Conservation (phyloP, 2,888 invertebrate genomes). For the Epirrhoe tristata region DNA sequence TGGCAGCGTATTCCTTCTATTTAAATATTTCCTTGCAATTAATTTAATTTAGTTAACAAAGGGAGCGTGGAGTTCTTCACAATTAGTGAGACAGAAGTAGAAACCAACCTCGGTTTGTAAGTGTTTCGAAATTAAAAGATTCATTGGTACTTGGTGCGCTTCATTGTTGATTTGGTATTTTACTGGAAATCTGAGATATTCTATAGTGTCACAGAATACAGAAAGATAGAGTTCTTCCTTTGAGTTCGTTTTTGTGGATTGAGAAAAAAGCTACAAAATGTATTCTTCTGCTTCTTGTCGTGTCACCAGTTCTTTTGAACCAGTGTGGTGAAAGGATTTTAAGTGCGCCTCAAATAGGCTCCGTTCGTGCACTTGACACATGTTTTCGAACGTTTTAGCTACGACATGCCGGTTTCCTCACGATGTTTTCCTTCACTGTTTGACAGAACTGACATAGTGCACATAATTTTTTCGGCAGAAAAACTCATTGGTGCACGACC, state of each 20-base stretch:
- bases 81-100: conserved; percentile 71
- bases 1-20: conserved; percentile 68
- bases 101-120: conserved; percentile 60
- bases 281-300: too few species aligned
- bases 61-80: conserved; percentile 67
- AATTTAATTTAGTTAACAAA: conserved; percentile 81
- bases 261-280: not conserved
- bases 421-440: too few species aligned
- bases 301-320: too few species aligned
- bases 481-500: too few species aligned
- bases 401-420: too few species aligned
- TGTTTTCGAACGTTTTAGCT: too few species aligned
- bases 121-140: conserved; percentile 43
- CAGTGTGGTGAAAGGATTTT: too few species aligned
- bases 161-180: conserved; percentile 22
- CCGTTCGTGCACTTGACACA: too few species aligned
- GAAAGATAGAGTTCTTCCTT: not conserved
- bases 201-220: too few species aligned
- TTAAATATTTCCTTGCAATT: conserved; percentile 82
- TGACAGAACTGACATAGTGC: too few species aligned
- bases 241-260: not conserved
- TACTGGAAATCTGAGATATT: not conserved
- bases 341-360: too few species aligned
- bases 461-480: too few species aligned
- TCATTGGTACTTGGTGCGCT: conserved; percentile 45